Base-by-base conservation (phyloP, 1,140 invertebrate genomes). In the Aethina tumida region DNA sequence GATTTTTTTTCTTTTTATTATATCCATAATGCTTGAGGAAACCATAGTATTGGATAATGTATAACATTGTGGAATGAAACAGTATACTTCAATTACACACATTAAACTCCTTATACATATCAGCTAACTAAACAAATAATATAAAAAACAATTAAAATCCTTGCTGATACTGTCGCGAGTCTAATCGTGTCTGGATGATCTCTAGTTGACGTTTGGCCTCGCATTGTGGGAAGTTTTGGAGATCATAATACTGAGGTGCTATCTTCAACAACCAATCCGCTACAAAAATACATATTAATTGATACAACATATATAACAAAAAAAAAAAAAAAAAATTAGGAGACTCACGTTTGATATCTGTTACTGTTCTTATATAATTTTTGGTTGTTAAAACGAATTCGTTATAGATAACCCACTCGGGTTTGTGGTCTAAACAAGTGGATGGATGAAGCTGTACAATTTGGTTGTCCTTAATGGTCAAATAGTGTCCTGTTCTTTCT, bases 371-470 rank as follows among this genome's bases (percentile, higher is more conserved):
- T 49, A 99, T 99, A 62, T 99, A 99, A 66, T 99, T 99, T 66
- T 99, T 99, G 8, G 95, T 97, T 18, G 97, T 99, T 34, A 99
- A 70, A 17, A 99, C 97, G 66, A 99, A 99, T 68, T 99, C 97
- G 67, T 99, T 98, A 67, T 99, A 99, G 32, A 99, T 81, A 10
- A 98, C 95, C 96, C 96, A 99, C 61, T 99, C 96, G 2, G 97
- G 97, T 69, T 98, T 98, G 64, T 99, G 96, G 67, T 97, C 95
- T 9, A 99, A 71, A 65, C 94, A 97, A 10, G 94, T 97, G 29
- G 94, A 97, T 0, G 97, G 97, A 72, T 99, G 97, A 8, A 99
- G 73, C 63, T 98, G 94, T 5, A 99, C 96, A 35, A 93, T 79
- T 72, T 99, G 97, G 68, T 97, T 98, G 69, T 99, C 97, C 63